Evolutionary conservation across 2,113 vertebrate genomes (phyloP), one percentile per base, ranked within the genome.

Genomic region (Meriones unguiculatus): DNA sequence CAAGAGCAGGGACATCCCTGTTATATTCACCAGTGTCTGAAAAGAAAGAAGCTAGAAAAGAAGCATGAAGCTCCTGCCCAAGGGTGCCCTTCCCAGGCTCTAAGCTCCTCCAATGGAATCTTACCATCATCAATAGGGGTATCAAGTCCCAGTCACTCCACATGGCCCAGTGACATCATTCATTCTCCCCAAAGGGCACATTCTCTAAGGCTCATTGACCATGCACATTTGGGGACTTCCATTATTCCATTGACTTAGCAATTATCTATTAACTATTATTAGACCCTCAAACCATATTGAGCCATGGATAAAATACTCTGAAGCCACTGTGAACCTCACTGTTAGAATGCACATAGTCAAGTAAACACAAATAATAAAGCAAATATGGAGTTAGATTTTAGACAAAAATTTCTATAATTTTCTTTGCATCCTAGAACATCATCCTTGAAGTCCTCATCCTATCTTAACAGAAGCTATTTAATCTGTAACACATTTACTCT

Each of bases 221-320:
- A 0, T 35, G 35, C 41, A 22, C 2, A 1, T 28, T 18, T 64
- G 6, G 1, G 15, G 1, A 24, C 32, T 30, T 70, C 35, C 2
- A 28, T 35, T 65, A 52, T 30, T 87, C 46, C 62, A 87, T 1
- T n/a, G 46, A 25, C 9, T 46, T 50, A 30, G 15, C 2, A 64
- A 69, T n/a, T n/a, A 20, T 4, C 14, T 35, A 9, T 11, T 7
- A 17, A 35, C 75, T 69, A 1, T 2, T 14, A 35, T 57, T 57
- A 20, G 28, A n/a, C 9, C 2, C 32, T 3, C 17, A 81, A 9
- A 50, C 15, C 25, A 84, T 22, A 12, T 14, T 52, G 41, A 41
- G 17, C 5, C 1, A 8, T 4, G 7, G 22, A 5, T 46, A 72
- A 18, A 87, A 9, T 18, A 10, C 17, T 6, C 6, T 5, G 89